Base-by-base conservation (phyloP, 2,888 invertebrate species). In the Apodemia mormo region DNA sequence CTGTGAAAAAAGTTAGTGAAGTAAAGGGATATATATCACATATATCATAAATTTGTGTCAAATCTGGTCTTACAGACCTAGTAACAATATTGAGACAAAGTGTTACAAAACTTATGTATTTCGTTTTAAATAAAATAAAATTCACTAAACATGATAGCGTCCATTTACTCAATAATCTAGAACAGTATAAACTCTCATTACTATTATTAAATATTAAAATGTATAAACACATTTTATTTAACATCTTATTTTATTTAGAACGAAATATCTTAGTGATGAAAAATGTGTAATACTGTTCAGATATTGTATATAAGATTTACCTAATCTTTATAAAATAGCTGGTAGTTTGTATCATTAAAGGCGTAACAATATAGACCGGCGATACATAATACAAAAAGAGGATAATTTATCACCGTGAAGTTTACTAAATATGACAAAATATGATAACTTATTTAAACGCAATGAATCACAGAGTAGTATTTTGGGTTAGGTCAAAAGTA, bases 1-100 rank as follows among this genome's bases (percentile, higher is more conserved):
- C 45, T 68, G 69, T 65, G 80, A 69, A 61, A 61, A 58, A 52
- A 43, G 65, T 40, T 69, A 65, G 69, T 69, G 69, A 65, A 69
- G 52, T 40, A 54, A 69, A 52, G 22, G 65, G 61, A 61, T 33
- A 5, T 45, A 45, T 45, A 10, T 45, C 45, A 45, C 45, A 45
- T 45, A 45, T 45, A 45, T 12, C 45, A 45, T 45, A 10, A 45
- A 4, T 52, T 52, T 54, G 52, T 8, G 22, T 14, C n/a, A n/a
- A 54, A 54, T 22, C 7, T 54, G 52, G 52, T n/a, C 6, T 22
- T 54, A 8, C 52, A 54, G n/a, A 54, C 52, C n/a, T 22, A 8
- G n/a, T 54, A 54, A 54, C 52, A 22, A 54, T 22, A 22, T 54
- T 54, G 8, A n/a, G 22, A 54, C 7, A n/a, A 10, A 45, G 14